phyloP scores from a whole-genome alignment of 2,113 vertebrate genomes.

The Phalacrocorax carbo region DNA sequence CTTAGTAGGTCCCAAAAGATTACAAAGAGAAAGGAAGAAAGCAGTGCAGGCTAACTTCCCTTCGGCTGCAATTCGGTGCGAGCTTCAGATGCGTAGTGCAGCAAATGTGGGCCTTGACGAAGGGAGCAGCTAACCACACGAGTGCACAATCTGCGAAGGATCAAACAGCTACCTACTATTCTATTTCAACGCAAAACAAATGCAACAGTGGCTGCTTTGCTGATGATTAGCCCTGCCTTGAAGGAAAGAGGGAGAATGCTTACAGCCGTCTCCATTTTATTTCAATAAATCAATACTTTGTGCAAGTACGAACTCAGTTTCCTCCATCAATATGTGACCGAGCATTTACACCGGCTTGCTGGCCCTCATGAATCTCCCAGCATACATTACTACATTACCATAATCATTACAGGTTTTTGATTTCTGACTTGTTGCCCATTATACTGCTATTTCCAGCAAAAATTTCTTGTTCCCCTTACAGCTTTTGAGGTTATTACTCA shows the following conservation, averaged over 20 bases:
- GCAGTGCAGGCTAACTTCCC: neutral
- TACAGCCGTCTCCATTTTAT: neutral
- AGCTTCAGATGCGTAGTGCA: neutral
- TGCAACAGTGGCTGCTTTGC: neutral
- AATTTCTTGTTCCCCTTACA: conserved; percentile 47
- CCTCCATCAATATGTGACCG: neutral
- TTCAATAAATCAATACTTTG: neutral
- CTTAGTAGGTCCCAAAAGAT: neutral
- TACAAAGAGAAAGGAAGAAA: neutral
- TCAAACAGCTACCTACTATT: neutral
- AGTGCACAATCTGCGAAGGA: neutral
- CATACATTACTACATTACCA: neutral
- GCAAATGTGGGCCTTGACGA: neutral
- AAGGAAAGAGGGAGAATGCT: neutral
- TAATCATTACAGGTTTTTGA: neutral
- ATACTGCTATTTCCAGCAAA: conserved; percentile 26
- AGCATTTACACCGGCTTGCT: neutral
- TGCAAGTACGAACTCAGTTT: neutral
- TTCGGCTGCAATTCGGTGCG: neutral
- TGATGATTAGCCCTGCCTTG: neutral
- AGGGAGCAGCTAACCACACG: neutral
- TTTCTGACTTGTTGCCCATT: conserved; percentile 34
- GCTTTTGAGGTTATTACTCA: conserved; percentile 71
- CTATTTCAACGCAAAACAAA: neutral
- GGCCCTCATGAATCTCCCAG: conserved; percentile 21